Conservation (phyloP, 2,113 vertebrate species). For the Platichthys flesus region DNA sequence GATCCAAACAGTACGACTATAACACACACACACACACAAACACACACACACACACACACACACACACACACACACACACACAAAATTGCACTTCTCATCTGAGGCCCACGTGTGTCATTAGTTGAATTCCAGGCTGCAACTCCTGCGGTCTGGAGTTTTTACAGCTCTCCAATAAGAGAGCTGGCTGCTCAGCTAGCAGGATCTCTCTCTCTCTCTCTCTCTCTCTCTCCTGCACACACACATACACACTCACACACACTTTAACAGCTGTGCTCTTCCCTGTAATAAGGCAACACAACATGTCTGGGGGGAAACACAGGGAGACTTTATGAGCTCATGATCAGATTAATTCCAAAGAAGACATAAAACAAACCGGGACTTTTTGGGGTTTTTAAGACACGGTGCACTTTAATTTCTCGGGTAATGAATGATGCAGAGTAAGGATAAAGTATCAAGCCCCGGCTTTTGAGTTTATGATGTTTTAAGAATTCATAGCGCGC, state of each 20-base stretch:
- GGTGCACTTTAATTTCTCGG: constrained; percentile 44
- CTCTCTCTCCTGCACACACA: constrained; percentile 17
- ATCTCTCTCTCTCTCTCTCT: constrained; percentile 38
- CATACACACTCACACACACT: constrained; percentile 22
- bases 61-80: constrained; percentile 44
- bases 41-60: constrained; percentile 48
- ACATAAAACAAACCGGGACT: constrained; percentile 65
- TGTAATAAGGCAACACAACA: constrained; percentile 78
- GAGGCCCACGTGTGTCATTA: constrained; percentile 83
- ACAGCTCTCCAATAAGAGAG: constrained; percentile 75
- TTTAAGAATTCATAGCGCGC: not conserved
- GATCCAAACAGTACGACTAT: constrained; percentile 61
- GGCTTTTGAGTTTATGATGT: constrained; percentile 21
- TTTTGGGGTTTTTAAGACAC: constrained; percentile 27
- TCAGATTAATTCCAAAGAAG: constrained; percentile 69
- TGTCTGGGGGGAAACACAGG: constrained; percentile 70
- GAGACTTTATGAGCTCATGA: constrained; percentile 70
- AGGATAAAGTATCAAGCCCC: constrained; percentile 20
- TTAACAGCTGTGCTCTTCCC: constrained; percentile 75
- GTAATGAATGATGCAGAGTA: constrained; percentile 44
- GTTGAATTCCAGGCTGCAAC: constrained; percentile 82
- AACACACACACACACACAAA: constrained; percentile 44
- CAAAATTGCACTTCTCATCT: constrained; percentile 78
- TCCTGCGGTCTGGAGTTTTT: constrained; percentile 79
- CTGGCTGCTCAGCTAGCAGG: constrained; percentile 56